Base-by-base conservation (phyloP, 2,797 vertebrate species). In the Dicrostonyx torquatus region DNA sequence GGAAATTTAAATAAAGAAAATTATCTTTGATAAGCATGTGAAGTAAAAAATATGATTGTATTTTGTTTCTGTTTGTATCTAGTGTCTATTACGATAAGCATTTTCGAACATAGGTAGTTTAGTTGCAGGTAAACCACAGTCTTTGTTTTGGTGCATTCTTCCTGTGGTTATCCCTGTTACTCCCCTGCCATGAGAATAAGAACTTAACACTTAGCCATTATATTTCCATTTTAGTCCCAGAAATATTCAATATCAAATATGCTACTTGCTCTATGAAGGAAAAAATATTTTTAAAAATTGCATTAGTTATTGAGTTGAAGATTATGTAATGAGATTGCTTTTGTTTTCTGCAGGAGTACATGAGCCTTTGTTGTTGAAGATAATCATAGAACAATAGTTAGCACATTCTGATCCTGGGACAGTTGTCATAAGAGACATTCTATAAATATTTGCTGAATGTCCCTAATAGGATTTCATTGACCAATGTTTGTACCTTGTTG, bases 201-300 rank as follows among this genome's bases (percentile, higher is more conserved):
- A 94, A 78, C 24, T 80, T 90, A 90, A 68, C 90, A 34, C 37
- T 83, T 45, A 96, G 37, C 68, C 17, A 87, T 2, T 93, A 34
- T 93, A 40, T 18, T 91, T 96, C 66, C 4, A 80, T 91, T 93
- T 93, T 95, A 91, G 53, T 80, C 93, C 31, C 86, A 73, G 72
- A 83, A 92, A 80, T 50, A 82, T 31, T 94, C 37, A 88, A n/a
- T 7, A 76, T 92, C 93, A 45, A 66, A 5, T 78, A 29, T 90
- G 17, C 17, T 45, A 2, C 37, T 22, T 72, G 55, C 17, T 12
- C 70, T 64, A 84, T 88, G 68, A 92, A 90, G 87, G 31, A 85
- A 88, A 88, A 96, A 96, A 82, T 86, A 87, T 22, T 22, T 84
- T 26, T 37, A 75, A 50, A 96, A 95, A 78, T 93, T 89, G 10